phyloP scores from a whole-genome alignment of 2,113 vertebrate species.

The Anarhynchus alexandrinus region DNA sequence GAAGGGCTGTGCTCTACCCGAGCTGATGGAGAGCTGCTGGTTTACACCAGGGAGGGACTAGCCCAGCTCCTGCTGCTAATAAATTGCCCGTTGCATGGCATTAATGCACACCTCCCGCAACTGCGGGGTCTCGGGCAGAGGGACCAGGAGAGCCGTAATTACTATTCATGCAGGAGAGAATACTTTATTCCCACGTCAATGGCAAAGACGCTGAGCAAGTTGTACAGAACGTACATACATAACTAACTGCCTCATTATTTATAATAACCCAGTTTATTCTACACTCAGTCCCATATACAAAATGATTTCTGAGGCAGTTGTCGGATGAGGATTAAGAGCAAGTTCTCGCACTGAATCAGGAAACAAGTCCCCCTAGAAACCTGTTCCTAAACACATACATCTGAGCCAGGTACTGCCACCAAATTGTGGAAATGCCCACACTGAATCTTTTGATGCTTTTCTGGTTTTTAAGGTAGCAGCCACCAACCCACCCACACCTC shows the following conservation, averaged over 20 bases:
- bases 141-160: neutral
- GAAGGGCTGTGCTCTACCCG: neutral
- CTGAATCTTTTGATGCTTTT: neutral
- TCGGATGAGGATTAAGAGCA: neutral
- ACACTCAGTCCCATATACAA: neutral
- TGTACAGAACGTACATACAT: neutral
- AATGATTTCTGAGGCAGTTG: neutral
- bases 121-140: neutral
- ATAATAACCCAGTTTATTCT: neutral
- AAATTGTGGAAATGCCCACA: neutral
- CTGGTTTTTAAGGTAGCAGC: neutral
- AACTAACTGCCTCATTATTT: constrained; percentile 25
- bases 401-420: neutral
- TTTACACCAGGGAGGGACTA: neutral
- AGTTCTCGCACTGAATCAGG: neutral
- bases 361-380: neutral
- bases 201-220: neutral
- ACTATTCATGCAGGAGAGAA: neutral
- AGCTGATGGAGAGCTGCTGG: neutral
- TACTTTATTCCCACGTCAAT: neutral
- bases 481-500: neutral
- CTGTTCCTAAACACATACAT: neutral
- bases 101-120: neutral
- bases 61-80: neutral
- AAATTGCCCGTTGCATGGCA: neutral